Base-by-base conservation (phyloP, 2,888 invertebrate species). In the Galeruca laticollis region DNA sequence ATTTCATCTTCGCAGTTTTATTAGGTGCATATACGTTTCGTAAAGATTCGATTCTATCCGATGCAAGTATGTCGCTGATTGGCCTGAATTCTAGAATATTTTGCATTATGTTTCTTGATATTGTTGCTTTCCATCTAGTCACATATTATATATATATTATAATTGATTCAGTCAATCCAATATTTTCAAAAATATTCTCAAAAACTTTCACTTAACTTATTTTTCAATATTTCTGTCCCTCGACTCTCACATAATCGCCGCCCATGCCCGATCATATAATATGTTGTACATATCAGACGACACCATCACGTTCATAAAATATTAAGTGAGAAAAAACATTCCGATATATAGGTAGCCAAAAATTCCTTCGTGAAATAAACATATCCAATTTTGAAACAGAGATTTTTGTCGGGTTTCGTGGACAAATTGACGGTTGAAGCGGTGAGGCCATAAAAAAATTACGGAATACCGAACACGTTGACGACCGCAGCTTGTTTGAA, bases 301-400 rank as follows among this genome's bases (percentile, higher is more conserved):
- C 56, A 43, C 56, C 15, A 65, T 65, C 65, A 15, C 57, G n/a
- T 8, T 8, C 3, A 13, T 57, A 40, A 65, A 65, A 57, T 57
- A 57, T 65, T 57, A 57, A 65, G 65, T 40, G 57, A 65, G 57
- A 65, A 65, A 57, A 40, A 49, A 49, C 65, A 65, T 65, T 65
- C 65, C 65, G 57, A 43, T 57, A 47, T 47, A 31, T 65, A 65
- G 65, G 65, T 65, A 65, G 65, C 57, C 26, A 49, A 65, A 57
- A 65, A 65, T 65, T 54, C 65, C 49, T 33, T 49, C 5, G 47
- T 35, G 54, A 56, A 57, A 65, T 65, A 35, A 57, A 65, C 65
- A 65, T 57, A 57, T 65, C 65, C 57, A 65, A 56, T 43, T 33
- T 43, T 33, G 31, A 33, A 57, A 47, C 26, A 43, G 49, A 49